These are phyloP conservation scores for Perizoma flavofasciatum DNA, from an alignment of 2,888 invertebrate species.

Conservation along the genomic window DNA sequence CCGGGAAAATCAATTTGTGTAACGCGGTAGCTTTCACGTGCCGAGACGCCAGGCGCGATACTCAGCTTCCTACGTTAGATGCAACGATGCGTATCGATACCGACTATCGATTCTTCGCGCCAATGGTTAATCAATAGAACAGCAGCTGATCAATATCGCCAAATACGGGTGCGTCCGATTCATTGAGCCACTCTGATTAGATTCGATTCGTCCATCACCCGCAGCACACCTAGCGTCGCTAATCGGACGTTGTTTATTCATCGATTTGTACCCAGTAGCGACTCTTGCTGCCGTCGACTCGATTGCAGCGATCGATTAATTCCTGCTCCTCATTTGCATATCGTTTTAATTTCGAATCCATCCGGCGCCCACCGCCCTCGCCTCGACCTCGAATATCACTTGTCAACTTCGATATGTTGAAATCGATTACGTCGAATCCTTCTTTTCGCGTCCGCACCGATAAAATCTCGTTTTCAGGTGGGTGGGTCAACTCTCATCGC, in stretches of 20 bases:
- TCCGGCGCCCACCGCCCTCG: slow-evolving; percentile 76
- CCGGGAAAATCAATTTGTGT: slow-evolving; percentile 59
- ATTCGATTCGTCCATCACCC: slow-evolving; percentile 67
- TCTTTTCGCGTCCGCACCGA: slow-evolving; percentile 64
- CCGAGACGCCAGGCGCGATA: slow-evolving; percentile 12
- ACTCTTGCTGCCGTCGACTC: slow-evolving; percentile 68
- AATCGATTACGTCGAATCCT: slow-evolving; percentile 74
- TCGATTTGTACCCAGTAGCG: slow-evolving; percentile 77
- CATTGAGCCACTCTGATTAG: slow-evolving; percentile 64
- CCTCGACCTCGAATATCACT: slow-evolving; percentile 72
- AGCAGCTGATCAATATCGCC: slow-evolving; percentile 60
- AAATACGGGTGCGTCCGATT: slow-evolving; percentile 60
- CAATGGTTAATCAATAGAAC: slow-evolving; percentile 61
- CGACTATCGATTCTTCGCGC: slow-evolving; percentile 46
- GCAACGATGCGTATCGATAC: slow-evolving; percentile 40
- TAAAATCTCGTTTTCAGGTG: slow-evolving; percentile 64
- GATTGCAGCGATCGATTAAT: slow-evolving; percentile 75
- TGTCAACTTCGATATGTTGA: slow-evolving; percentile 73
- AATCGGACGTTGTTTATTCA: slow-evolving; percentile 77
- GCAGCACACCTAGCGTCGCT: slow-evolving; percentile 67
- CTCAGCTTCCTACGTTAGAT: slow-evolving; percentile 25
- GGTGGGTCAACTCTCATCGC: slow-evolving; percentile 51
- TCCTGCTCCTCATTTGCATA: slow-evolving; percentile 76
- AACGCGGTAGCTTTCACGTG: slow-evolving; percentile 62
- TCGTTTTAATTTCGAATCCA: slow-evolving; percentile 78